Evolutionary conservation across 2,113 vertebrate genomes (phyloP).

Genomic region (Tinamus guttatus): DNA sequence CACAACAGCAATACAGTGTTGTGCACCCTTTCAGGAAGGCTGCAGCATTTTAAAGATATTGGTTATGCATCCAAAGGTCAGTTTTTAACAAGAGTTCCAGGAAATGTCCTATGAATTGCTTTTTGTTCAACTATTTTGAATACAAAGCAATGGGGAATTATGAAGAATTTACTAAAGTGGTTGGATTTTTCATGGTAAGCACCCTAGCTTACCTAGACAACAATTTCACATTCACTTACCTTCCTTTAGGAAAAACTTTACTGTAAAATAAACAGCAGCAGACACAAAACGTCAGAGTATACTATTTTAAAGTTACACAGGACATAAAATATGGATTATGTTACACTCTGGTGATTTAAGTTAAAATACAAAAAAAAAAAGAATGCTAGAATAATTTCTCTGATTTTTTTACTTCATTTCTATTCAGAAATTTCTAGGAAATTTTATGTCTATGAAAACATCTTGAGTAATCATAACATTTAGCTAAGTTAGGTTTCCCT

Average conservation of each 20-base stretch:
- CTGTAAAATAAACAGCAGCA: not conserved
- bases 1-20: not conserved
- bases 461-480: not conserved
- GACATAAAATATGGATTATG: not conserved
- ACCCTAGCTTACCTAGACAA: not conserved
- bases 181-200: slow-evolving; percentile 24
- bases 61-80: not conserved
- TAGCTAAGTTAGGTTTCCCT: not conserved
- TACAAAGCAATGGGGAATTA: not conserved
- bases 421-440: not conserved
- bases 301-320: not conserved
- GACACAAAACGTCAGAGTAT: not conserved
- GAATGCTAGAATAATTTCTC: not conserved
- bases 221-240: not conserved
- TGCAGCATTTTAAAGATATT: not conserved
- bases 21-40: not conserved
- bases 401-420: not conserved
- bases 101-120: slow-evolving; percentile 3
- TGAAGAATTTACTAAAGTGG: not conserved
- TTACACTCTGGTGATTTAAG: not conserved
- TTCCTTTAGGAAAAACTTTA: not conserved
- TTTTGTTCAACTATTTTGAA: not conserved
- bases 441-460: not conserved
- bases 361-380: not conserved
- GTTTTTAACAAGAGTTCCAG: not conserved